Percentiles rank a stretch among this genome's conserved stretches.
phyloP scores from a whole-genome alignment of 2,888 invertebrate genomes.

The Eupithecia subumbrata region DNA sequence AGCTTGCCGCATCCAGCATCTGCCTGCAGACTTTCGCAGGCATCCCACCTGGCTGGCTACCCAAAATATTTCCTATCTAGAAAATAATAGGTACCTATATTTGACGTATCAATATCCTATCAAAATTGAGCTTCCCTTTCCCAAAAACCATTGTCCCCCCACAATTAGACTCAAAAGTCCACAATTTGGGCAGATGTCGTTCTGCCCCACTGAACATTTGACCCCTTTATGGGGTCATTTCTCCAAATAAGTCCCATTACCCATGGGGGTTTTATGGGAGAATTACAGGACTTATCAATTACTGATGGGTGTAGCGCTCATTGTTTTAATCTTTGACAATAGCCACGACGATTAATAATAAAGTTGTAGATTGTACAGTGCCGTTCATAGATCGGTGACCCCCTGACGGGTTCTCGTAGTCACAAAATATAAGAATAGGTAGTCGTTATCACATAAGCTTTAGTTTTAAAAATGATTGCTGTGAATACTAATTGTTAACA shows the following conservation, averaged over 20 bases:
- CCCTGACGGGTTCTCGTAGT: no score
- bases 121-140: not conserved
- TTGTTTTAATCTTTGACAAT: conserved; percentile 41
- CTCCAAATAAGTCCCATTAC: conserved; percentile 51
- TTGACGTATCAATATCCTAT: not conserved
- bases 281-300: conserved; percentile 48
- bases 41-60: no score
- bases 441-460: no score
- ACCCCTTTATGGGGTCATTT: conserved; percentile 71
- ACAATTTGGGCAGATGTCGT: conserved; percentile 57
- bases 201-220: conserved; percentile 59
- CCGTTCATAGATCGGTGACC: no score
- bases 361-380: not conserved
- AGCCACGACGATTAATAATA: conserved; percentile 10
- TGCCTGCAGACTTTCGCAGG: no score
- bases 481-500: no score
- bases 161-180: conserved; percentile 27
- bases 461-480: no score
- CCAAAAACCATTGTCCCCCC: conserved; percentile 22
- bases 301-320: conserved; percentile 30
- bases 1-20: no score
- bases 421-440: no score
- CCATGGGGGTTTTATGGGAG: conserved; percentile 42
- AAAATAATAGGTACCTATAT: no score
- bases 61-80: no score